Percentiles rank a stretch among this genome's conserved stretches.
phyloP scores from a whole-genome alignment of 2,797 vertebrate species.

The Vireo griseus region DNA sequence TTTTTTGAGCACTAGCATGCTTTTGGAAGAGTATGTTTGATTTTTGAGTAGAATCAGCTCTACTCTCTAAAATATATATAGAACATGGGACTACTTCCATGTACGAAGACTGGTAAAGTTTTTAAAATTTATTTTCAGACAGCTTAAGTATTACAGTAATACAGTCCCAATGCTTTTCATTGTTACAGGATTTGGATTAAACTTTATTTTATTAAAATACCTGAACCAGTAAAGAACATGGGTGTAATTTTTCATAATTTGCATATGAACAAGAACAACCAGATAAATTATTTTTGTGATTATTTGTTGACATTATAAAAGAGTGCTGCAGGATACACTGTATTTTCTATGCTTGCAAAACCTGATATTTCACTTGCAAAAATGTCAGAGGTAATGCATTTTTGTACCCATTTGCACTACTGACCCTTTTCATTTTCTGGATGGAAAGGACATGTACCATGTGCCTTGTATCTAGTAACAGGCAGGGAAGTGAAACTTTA shows the following conservation, averaged over 20 bases:
- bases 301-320: neutral
- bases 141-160: neutral
- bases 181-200: neutral
- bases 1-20: neutral
- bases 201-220: constrained; percentile 16
- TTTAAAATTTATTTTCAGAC: neutral
- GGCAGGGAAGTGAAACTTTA: neutral
- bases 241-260: neutral
- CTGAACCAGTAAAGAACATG: neutral
- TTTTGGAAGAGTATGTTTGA: neutral
- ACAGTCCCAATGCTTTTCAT: neutral
- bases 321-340: neutral
- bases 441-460: neutral
- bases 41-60: neutral
- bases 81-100: neutral
- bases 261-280: neutral
- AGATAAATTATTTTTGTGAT: neutral
- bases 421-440: neutral
- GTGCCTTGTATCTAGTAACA: neutral
- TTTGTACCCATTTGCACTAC: neutral
- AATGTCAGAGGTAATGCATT: neutral
- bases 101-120: neutral
- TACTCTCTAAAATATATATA: neutral
- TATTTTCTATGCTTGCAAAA: neutral
- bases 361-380: neutral